phyloP scores from a whole-genome alignment of 2,888 invertebrate species.

The Neoitamus cyanurus region DNA sequence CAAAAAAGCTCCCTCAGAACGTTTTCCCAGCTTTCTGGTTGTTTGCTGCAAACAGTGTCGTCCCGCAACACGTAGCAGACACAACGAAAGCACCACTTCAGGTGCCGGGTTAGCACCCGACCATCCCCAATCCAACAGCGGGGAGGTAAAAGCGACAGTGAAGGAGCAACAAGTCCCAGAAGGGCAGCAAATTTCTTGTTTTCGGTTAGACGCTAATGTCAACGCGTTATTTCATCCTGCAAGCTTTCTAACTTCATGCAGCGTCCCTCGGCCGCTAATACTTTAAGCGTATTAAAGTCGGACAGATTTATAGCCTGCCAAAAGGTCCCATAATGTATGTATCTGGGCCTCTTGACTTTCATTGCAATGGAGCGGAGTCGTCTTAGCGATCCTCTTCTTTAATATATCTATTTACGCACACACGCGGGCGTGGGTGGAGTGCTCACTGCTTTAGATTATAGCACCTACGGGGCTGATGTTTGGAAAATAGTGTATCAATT shows the following conservation, averaged over 20 bases:
- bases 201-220: slow-evolving; percentile 2
- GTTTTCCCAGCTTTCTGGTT: slow-evolving; percentile 2
- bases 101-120: background rate
- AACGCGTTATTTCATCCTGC: background rate
- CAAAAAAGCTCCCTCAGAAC: background rate
- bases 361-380: background rate
- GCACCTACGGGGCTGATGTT: no score
- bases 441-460: background rate
- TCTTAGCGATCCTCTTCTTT: background rate
- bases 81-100: background rate
- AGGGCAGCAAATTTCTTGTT: slow-evolving; percentile 9
- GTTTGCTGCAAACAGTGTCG: slow-evolving; percentile 3
- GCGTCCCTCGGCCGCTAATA: background rate
- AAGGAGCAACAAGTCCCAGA: slow-evolving; percentile 8
- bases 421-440: background rate
- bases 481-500: no score
- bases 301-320: background rate
- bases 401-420: background rate
- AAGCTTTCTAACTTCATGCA: background rate
- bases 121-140: background rate
- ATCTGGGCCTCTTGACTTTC: background rate
- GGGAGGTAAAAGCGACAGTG: background rate
- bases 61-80: slow-evolving; percentile 2
- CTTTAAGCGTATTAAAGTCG: background rate
- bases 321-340: background rate